phyloP scores from a whole-genome alignment of 1,140 invertebrate genomes.

The Euborellia annulipes region DNA sequence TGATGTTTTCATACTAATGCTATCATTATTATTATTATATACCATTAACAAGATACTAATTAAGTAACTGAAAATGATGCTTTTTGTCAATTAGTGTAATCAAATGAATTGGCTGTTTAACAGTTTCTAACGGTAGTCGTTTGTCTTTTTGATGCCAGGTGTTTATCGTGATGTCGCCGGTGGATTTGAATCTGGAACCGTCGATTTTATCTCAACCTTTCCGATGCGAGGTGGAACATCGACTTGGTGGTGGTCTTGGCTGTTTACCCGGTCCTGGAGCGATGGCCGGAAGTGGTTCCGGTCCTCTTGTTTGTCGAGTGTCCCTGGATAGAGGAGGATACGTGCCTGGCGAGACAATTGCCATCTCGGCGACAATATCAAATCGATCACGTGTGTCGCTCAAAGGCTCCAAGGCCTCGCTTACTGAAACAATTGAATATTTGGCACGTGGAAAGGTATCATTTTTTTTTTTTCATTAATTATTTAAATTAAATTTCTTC shows the following conservation, averaged over 20 bases:
- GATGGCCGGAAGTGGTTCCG: conserved; percentile 70
- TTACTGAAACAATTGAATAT: conserved; percentile 43
- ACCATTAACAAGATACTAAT: too few relatives aligned
- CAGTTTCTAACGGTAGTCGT: too few relatives aligned
- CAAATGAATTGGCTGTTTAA: too few relatives aligned
- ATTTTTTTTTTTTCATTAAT: not conserved
- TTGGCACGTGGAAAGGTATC: not conserved
- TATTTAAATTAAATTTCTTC: not conserved
- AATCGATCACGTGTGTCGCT: conserved; percentile 70
- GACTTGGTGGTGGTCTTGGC: conserved; percentile 37
- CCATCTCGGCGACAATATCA: conserved; percentile 65
- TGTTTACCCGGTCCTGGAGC: too few relatives aligned
- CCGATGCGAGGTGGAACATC: conserved; percentile 78
- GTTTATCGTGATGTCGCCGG: conserved; percentile 92
- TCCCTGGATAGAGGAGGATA: conserved; percentile 80
- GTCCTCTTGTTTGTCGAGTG: conserved; percentile 66
- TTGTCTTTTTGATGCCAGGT: conserved; percentile 33
- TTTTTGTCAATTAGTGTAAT: too few relatives aligned
- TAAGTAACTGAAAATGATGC: too few relatives aligned
- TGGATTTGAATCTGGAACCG: conserved; percentile 83
- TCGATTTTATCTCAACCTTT: conserved; percentile 77
- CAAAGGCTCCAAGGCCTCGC: conserved; percentile 53
- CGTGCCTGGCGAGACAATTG: conserved; percentile 83
- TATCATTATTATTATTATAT: too few relatives aligned
- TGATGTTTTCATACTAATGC: too few relatives aligned